phyloP scores from a whole-genome alignment of 2,113 vertebrate genomes.

The Leiothrix lutea region DNA sequence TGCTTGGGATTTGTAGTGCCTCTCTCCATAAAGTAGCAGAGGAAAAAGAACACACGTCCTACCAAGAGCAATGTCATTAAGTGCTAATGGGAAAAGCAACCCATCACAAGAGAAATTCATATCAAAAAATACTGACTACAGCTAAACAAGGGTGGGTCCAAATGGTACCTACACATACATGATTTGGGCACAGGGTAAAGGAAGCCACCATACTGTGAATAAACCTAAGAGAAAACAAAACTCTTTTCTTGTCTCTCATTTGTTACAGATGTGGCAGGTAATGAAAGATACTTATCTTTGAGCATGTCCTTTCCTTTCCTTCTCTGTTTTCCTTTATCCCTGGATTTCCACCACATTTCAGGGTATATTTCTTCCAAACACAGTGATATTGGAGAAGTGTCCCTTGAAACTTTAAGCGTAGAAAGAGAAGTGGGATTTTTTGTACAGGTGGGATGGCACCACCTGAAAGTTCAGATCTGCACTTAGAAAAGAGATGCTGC shows the following conservation, averaged over 20 bases:
- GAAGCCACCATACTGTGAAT: background rate
- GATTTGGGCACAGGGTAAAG: background rate
- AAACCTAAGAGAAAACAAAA: background rate
- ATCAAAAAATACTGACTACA: background rate
- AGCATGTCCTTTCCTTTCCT: background rate
- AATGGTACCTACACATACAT: background rate
- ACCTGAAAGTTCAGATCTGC: background rate
- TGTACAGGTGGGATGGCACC: background rate
- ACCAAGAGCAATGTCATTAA: background rate
- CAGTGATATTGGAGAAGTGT: fast-evolving
- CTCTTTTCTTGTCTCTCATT: background rate
- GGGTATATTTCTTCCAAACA: background rate
- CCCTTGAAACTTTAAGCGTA: background rate
- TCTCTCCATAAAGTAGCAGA: background rate
- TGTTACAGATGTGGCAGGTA: background rate
- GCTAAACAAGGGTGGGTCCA: background rate
- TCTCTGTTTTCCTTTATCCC: background rate
- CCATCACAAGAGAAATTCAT: background rate
- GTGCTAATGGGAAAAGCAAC: background rate
- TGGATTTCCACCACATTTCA: background rate
- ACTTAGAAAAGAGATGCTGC: background rate
- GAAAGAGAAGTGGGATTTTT: background rate
- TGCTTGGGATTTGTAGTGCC: background rate
- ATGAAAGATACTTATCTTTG: background rate
- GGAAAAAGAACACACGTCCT: background rate